Percentiles rank a stretch among this genome's conserved stretches.
Conservation (phyloP, 2,888 invertebrate genomes). For the Pseudolycoriella hygida region DNA sequence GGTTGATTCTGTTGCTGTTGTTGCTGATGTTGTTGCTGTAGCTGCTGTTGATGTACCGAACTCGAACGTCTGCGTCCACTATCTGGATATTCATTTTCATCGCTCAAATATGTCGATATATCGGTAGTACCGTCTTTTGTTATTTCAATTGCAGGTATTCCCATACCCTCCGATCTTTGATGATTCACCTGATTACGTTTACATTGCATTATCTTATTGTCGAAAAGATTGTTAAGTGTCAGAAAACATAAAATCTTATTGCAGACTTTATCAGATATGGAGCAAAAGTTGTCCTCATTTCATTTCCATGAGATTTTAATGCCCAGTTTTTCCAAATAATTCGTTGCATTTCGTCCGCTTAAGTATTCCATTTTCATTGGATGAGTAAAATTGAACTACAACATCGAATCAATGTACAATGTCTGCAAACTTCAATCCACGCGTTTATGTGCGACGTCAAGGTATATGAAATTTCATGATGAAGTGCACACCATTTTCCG, state of each 20-base stretch:
- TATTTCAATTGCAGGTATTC: slow-evolving; percentile 49
- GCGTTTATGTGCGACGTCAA: too few relatives aligned
- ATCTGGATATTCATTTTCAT: slow-evolving; percentile 13
- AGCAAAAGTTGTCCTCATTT: background rate
- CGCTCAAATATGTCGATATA: slow-evolving; percentile 12
- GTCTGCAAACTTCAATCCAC: too few relatives aligned
- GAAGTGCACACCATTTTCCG: too few relatives aligned
- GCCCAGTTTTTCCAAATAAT: too few relatives aligned
- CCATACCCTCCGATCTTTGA: slow-evolving; percentile 8
- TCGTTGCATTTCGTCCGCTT: too few relatives aligned
- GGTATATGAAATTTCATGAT: too few relatives aligned
- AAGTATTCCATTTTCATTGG: too few relatives aligned
- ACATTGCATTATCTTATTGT: background rate
- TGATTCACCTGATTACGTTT: slow-evolving; percentile 7
- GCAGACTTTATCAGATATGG: background rate
- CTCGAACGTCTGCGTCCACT: slow-evolving; percentile 30
- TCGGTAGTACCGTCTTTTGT: slow-evolving; percentile 61
- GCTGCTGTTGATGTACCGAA: slow-evolving; percentile 8
- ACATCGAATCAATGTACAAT: too few relatives aligned
- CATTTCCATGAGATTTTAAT: too few relatives aligned
- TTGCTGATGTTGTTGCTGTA: slow-evolving; percentile 5
- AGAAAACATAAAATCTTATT: background rate
- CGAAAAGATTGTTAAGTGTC: background rate
- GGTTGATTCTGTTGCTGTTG: too few relatives aligned
- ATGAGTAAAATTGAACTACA: too few relatives aligned